These are phyloP conservation scores for Lamprotornis superbus DNA, from an alignment of 2,113 vertebrate species.

Conservation along the genomic window DNA sequence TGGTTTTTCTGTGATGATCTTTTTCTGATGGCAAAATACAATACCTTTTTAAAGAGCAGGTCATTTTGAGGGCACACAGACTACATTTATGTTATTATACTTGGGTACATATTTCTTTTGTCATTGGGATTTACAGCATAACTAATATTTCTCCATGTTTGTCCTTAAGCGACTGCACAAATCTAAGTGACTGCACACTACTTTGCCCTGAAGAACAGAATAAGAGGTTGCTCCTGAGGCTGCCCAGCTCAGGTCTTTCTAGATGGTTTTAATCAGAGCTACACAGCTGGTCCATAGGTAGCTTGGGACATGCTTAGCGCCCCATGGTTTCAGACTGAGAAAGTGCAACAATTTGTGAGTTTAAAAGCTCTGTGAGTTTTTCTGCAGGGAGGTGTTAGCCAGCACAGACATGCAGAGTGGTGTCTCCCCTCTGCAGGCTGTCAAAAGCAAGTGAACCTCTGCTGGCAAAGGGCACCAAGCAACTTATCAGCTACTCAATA, in stretches of 20 bases:
- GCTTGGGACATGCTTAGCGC: neutral
- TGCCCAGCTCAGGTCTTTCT: neutral
- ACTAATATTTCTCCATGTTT: neutral
- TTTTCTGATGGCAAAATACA: neutral
- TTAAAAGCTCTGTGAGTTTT: neutral
- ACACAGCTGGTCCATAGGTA: neutral
- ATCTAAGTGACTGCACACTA: neutral
- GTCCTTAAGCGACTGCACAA: neutral
- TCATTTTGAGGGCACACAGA: neutral
- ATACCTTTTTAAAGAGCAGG: neutral
- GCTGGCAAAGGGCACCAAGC: neutral
- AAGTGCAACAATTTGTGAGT: neutral
- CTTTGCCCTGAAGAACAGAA: neutral
- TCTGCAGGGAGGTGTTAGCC: neutral
- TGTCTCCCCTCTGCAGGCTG: neutral
- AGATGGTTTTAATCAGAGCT: neutral
- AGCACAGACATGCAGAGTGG: accelerated
- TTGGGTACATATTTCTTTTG: neutral
- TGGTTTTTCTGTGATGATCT: neutral
- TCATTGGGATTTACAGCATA: neutral
- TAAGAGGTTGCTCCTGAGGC: neutral
- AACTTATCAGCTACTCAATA: accelerated
- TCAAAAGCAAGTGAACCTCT: neutral
- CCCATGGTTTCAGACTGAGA: neutral
- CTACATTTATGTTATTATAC: neutral